Evolutionary conservation across 2,888 invertebrate genomes (phyloP).

Genomic region (Peribatodes rhomboidaria): DNA sequence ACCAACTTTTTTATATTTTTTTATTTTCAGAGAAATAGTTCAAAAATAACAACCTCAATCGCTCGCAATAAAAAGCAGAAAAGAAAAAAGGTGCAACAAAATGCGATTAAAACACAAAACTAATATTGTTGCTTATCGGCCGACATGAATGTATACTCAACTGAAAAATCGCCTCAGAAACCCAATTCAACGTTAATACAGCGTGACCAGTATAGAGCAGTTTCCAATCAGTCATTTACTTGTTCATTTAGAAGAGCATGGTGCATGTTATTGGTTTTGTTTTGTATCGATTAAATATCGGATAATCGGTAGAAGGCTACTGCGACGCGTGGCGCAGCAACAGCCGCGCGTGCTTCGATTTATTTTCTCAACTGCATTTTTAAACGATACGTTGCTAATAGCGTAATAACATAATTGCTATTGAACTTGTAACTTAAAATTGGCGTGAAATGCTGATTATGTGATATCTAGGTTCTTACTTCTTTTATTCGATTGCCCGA

Average conservation of each 20-base stretch:
- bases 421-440: conserved; percentile 13
- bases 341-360: conserved; percentile 45
- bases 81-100: conserved; percentile 33
- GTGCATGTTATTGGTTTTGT: conserved; percentile 82
- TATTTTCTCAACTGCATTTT: conserved; percentile 46
- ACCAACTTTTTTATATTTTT: too few relatives aligned
- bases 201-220: conserved; percentile 77
- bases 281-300: conserved; percentile 66
- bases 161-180: conserved; percentile 79
- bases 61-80: conserved; percentile 4
- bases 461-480: not conserved
- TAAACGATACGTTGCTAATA: conserved; percentile 6
- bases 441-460: not conserved
- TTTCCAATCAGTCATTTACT: conserved; percentile 84
- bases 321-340: conserved; percentile 44
- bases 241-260: conserved; percentile 84
- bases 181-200: conserved; percentile 84
- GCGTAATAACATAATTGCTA: conserved; percentile 7
- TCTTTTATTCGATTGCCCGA: too few relatives aligned
- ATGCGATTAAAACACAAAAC: conserved; percentile 59
- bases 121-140: conserved; percentile 74
- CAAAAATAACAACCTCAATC: conserved; percentile 27
- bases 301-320: conserved; percentile 59
- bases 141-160: conserved; percentile 65
- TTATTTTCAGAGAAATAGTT: not conserved